These are phyloP conservation scores for Bombyx mandarina DNA, from an alignment of 1,140 invertebrate genomes.

Conservation along the genomic window DNA sequence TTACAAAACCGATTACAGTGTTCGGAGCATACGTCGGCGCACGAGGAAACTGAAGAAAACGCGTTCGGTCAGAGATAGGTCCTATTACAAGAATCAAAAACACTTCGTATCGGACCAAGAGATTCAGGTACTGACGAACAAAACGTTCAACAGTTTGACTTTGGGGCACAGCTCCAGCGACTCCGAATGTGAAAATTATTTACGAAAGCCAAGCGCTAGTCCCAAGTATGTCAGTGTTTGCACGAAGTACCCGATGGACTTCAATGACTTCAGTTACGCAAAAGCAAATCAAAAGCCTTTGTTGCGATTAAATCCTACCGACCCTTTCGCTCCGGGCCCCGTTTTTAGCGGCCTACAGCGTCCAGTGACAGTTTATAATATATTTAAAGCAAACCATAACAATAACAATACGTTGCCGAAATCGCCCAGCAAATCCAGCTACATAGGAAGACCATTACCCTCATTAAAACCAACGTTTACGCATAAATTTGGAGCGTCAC, in stretches of 20 bases:
- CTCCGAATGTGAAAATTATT: conserved; percentile 61
- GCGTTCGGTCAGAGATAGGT: conserved; percentile 65
- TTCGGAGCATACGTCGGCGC: conserved; percentile 64
- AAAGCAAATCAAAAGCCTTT: conserved; percentile 51
- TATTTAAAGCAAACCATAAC: conserved; percentile 62
- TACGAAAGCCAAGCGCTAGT: conserved; percentile 50
- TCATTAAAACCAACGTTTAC: conserved; percentile 56
- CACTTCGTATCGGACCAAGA: conserved; percentile 70
- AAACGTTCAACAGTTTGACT: conserved; percentile 65
- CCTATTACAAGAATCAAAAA: conserved; percentile 70
- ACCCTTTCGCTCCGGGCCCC: conserved; percentile 66
- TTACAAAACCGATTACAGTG: conserved; percentile 73
- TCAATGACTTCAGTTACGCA: conserved; percentile 49
- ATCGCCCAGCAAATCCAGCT: conserved; percentile 41
- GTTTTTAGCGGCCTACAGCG: conserved; percentile 63
- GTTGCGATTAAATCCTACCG: conserved; percentile 50
- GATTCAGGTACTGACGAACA: conserved; percentile 61
- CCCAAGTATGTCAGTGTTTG: conserved; percentile 60
- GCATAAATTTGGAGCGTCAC: conserved; percentile 64
- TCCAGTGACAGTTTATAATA: conserved; percentile 56
- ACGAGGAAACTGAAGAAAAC: conserved; percentile 70
- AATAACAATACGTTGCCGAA: conserved; percentile 59
- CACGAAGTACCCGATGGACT: conserved; percentile 53
- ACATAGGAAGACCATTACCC: conserved; percentile 39
- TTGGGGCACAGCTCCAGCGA: conserved; percentile 65